phyloP scores from a whole-genome alignment of 2,888 invertebrate species.

The Acronicta leporina region DNA sequence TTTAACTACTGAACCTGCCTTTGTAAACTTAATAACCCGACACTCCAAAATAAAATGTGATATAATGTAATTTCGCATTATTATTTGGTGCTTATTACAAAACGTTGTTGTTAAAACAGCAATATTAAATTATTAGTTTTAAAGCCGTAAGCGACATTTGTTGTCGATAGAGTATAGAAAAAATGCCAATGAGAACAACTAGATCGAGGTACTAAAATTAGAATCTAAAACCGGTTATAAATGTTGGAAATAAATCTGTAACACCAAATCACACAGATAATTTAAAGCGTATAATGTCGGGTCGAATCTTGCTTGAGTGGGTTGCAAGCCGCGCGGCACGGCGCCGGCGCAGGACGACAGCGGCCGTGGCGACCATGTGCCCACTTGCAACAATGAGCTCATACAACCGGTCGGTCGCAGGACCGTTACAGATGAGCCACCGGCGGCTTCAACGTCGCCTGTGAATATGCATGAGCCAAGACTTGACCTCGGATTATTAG shows the following conservation, averaged over 20 bases:
- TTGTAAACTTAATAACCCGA: slow-evolving; percentile 79
- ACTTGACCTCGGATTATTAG: slow-evolving; percentile 87
- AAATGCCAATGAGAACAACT: slow-evolving; percentile 3
- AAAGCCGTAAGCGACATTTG: slow-evolving; percentile 16
- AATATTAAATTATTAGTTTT: slow-evolving; percentile 19
- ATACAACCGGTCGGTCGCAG: slow-evolving; percentile 86
- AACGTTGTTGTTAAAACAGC: slow-evolving; percentile 27
- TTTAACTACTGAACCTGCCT: slow-evolving; percentile 81
- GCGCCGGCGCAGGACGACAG: slow-evolving; percentile 43
- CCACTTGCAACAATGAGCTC: slow-evolving; percentile 82
- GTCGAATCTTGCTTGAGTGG: slow-evolving; percentile 11
- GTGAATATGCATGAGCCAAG: slow-evolving; percentile 87
- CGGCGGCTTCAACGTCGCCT: slow-evolving; percentile 66
- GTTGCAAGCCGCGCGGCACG: slow-evolving; percentile 22
- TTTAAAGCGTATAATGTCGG: slow-evolving; percentile 2
- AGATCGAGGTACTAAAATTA: slow-evolving; percentile 1
- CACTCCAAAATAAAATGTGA: slow-evolving; percentile 64
- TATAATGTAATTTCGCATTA: slow-evolving; percentile 64
- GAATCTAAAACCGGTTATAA: slow-evolving; percentile 21
- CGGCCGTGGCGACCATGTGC: slow-evolving; percentile 64
- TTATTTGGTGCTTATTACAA: slow-evolving; percentile 51
- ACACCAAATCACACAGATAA: slow-evolving; percentile 19
- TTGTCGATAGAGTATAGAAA: slow-evolving; percentile 4
- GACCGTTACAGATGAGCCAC: slow-evolving; percentile 88
- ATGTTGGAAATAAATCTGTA: slow-evolving; percentile 13